Conservation (phyloP, 1,140 invertebrate species). For the Oryctes rhinoceros region DNA sequence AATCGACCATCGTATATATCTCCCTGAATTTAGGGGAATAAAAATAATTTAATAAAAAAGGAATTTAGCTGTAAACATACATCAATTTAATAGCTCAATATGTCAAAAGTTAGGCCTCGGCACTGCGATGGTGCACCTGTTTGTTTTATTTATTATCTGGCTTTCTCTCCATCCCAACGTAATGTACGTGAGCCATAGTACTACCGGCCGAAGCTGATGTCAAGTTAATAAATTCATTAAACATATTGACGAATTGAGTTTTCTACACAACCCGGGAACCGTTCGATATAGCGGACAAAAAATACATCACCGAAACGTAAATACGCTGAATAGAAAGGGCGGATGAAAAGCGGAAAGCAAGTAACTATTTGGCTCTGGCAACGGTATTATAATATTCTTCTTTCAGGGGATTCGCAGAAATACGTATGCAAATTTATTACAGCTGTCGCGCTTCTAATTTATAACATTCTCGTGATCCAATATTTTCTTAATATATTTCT, state of each 20-base stretch:
- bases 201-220: neutral
- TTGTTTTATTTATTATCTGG: conserved; percentile 21
- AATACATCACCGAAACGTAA: neutral
- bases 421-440: conserved; percentile 16
- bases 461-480: conserved; percentile 27
- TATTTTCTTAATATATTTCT: conserved; percentile 10
- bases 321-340: neutral
- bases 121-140: neutral
- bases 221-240: conserved; percentile 34
- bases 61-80: neutral
- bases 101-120: neutral
- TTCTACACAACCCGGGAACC: neutral
- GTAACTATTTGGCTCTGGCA: neutral
- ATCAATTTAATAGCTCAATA: conserved; percentile 16
- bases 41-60: too few species aligned
- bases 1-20: too few species aligned
- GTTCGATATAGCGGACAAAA: neutral
- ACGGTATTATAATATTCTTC: neutral
- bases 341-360: neutral
- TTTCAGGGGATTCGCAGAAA: conserved; percentile 2
- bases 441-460: conserved; percentile 6
- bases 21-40: too few species aligned
- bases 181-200: neutral
- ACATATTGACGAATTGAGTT: conserved; percentile 8
- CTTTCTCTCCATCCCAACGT: neutral